phyloP scores from a whole-genome alignment of 2,888 invertebrate species.

The Coleophora deauratella region DNA sequence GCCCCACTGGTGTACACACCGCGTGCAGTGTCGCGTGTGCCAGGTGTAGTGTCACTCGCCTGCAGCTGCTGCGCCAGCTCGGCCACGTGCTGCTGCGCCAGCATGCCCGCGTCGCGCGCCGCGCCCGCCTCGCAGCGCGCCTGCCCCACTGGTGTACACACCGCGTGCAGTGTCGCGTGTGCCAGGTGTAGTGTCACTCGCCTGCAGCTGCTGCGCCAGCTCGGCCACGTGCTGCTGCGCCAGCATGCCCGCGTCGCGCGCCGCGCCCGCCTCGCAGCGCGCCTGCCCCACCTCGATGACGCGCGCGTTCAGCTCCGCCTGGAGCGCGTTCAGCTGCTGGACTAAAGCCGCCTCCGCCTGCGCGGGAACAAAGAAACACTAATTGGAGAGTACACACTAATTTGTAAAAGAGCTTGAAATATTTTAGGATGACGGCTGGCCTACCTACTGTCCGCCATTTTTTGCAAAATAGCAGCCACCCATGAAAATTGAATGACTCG shows the following conservation, averaged over 20 bases:
- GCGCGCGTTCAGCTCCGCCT: constrained; percentile 46
- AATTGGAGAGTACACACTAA: too few species aligned
- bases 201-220: constrained; percentile 60
- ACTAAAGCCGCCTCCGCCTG: constrained; percentile 48
- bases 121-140: constrained; percentile 28
- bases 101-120: constrained; percentile 48
- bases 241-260: constrained; percentile 49
- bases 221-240: constrained; percentile 69
- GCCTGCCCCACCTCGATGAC: constrained; percentile 54
- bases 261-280: constrained; percentile 61
- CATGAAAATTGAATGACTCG: too few species aligned
- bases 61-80: constrained; percentile 65
- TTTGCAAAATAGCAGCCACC: too few species aligned
- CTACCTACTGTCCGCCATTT: too few species aligned
- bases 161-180: too few species aligned
- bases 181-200: too few species aligned
- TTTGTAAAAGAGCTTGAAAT: too few species aligned
- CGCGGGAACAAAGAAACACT: too few species aligned
- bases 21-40: too few species aligned
- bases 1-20: too few species aligned
- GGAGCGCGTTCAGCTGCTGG: constrained; percentile 63
- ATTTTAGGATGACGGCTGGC: too few species aligned
- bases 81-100: constrained; percentile 66
- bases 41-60: constrained; percentile 22
- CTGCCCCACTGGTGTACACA: too few species aligned